phyloP scores from a whole-genome alignment of 2,888 invertebrate species.

The Stictocephala bisonia region DNA sequence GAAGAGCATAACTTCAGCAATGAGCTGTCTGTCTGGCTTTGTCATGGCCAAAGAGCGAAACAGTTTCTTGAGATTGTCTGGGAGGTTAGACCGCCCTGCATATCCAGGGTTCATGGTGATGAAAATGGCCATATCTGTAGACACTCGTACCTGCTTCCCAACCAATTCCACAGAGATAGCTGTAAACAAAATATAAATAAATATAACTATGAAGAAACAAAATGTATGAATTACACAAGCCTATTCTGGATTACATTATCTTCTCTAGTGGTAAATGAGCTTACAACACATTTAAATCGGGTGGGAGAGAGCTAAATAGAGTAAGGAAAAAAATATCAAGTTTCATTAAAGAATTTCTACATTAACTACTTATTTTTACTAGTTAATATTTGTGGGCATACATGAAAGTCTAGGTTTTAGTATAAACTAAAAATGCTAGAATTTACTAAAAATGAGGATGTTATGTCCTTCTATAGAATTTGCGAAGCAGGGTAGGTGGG shows the following conservation, averaged over 20 bases:
- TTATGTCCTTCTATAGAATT: no score
- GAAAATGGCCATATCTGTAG: constrained; percentile 99
- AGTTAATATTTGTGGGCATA: no score
- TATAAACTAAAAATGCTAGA: no score
- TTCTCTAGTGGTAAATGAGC: no score
- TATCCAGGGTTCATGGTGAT: constrained; percentile 99
- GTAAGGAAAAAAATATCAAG: no score
- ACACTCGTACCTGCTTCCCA: constrained; percentile 96
- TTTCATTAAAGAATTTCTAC: no score
- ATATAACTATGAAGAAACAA: background rate
- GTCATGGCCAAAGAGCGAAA: constrained; percentile 99
- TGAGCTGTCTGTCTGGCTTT: constrained; percentile 96
- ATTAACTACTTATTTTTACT: no score
- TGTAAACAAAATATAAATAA: constrained; percentile 55
- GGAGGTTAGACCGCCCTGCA: constrained; percentile 98
- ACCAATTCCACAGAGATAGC: constrained; percentile 88
- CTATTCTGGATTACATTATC: background rate
- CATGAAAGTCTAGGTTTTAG: no score
- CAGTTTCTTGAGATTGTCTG: constrained; percentile 98
- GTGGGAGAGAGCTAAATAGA: no score
- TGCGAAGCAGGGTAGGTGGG: no score
- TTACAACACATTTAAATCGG: no score
- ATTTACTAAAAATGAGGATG: no score
- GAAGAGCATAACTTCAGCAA: constrained; percentile 99
- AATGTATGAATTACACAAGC: background rate